These are phyloP conservation scores for Serripes groenlandicus DNA, from an alignment of 2,888 invertebrate species.

Conservation along the genomic window DNA sequence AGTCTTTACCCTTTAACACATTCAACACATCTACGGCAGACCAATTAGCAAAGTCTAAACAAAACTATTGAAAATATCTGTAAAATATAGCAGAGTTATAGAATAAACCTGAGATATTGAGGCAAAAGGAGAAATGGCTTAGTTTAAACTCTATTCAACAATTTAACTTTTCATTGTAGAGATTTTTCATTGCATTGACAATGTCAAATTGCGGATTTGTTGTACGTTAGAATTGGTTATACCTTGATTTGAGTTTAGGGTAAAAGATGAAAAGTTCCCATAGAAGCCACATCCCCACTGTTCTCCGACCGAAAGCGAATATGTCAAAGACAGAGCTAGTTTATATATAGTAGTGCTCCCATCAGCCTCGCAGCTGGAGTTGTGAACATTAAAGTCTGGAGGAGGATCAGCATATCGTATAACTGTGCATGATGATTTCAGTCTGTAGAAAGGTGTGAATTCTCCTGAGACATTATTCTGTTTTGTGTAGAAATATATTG, in stretches of 20 bases:
- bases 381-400: not conserved
- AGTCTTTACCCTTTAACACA: no score
- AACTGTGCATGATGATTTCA: not conserved
- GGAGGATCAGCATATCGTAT: not conserved
- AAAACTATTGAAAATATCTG: no score
- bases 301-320: not conserved
- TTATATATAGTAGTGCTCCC: not conserved
- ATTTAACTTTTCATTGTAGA: not conserved
- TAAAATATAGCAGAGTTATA: no score
- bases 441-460: not conserved
- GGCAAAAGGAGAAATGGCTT: not conserved
- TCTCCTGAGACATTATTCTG: not conserved
- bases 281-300: conserved; percentile 38
- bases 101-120: not conserved
- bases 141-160: not conserved
- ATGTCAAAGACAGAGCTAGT: not conserved
- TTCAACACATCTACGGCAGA: no score
- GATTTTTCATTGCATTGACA: not conserved
- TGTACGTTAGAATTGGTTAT: not conserved
- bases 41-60: no score
- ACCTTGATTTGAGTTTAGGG: conserved; percentile 1
- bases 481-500: conserved; percentile 28
- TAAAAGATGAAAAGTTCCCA: conserved; percentile 20
- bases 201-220: not conserved
- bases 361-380: not conserved